phyloP scores from a whole-genome alignment of 2,797 vertebrate genomes.

The Macropodus opercularis region DNA sequence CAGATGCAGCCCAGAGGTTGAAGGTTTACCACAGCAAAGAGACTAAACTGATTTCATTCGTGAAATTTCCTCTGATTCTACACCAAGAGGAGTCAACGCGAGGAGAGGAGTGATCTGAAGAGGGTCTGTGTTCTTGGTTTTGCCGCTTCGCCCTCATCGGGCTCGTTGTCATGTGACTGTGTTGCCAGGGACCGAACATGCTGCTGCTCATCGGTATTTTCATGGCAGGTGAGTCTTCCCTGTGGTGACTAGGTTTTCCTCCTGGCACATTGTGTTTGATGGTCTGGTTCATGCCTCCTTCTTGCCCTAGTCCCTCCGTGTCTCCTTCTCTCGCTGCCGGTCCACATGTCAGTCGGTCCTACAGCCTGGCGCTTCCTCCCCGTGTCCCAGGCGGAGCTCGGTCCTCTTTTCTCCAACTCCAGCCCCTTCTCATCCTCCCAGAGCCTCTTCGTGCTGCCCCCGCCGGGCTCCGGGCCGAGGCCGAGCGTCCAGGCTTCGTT shows the following conservation, averaged over 20 bases:
- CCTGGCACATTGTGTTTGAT: not conserved
- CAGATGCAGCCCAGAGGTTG: not conserved
- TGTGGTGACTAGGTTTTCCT: not conserved
- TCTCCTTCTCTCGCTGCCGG: constrained; percentile 70
- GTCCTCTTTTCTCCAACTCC: constrained; percentile 79
- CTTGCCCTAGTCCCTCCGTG: constrained; percentile 40
- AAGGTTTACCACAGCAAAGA: constrained; percentile 12
- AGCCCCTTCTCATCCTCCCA: constrained; percentile 78
- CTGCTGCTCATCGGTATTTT: constrained; percentile 56
- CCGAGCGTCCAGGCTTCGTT: constrained; percentile 72
- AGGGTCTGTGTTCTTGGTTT: too few species aligned
- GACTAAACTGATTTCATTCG: too few species aligned
- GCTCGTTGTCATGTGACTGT: too few species aligned
- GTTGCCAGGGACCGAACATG: too few species aligned
- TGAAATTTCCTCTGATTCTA: too few species aligned
- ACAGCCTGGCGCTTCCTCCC: constrained; percentile 70
- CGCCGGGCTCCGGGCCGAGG: constrained; percentile 32
- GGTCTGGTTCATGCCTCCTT: not conserved
- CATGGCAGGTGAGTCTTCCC: constrained; percentile 56
- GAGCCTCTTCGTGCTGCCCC: constrained; percentile 72
- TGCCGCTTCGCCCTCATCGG: too few species aligned
- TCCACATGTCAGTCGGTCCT: constrained; percentile 59
- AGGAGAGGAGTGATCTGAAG: too few species aligned
- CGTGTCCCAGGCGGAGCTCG: constrained; percentile 73
- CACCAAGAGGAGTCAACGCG: too few species aligned